Evolutionary conservation across 2,888 invertebrate genomes (phyloP).

Genomic region (Melinaea menophilus): DNA sequence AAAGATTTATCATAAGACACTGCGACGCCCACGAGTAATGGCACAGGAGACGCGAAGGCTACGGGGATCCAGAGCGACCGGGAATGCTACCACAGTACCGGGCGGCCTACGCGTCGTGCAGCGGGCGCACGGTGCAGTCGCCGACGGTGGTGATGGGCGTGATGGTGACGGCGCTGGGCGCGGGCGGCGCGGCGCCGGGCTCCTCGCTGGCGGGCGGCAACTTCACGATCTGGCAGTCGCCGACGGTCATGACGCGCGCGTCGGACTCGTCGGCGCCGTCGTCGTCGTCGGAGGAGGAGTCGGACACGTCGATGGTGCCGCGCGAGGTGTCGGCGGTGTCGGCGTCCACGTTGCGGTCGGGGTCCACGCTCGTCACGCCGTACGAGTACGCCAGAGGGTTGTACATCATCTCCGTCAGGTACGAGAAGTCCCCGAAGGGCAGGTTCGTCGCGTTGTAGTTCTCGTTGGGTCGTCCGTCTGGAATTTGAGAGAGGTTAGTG

Average conservation of each 20-base stretch:
- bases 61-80: constrained; percentile 15
- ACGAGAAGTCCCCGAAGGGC: constrained; percentile 76
- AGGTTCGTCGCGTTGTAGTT: constrained; percentile 76
- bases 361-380: constrained; percentile 57
- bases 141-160: constrained; percentile 71
- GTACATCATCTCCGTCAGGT: constrained; percentile 74
- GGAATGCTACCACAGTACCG: constrained; percentile 56
- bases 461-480: constrained; percentile 73
- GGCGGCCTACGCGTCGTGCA: constrained; percentile 62
- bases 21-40: constrained; percentile 18
- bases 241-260: constrained; percentile 73
- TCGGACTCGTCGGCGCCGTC: constrained; percentile 53
- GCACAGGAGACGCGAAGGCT: constrained; percentile 24
- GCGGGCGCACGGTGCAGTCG: constrained; percentile 71
- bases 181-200: constrained; percentile 45
- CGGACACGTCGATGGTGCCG: constrained; percentile 70
- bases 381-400: constrained; percentile 65
- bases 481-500: constrained; percentile 8
- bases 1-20: constrained; percentile 23
- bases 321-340: constrained; percentile 51
- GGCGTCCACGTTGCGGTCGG: constrained; percentile 55
- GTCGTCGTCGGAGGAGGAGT: constrained; percentile 64
- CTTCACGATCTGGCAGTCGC: constrained; percentile 74
- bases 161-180: constrained; percentile 65
- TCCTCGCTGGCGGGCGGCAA: constrained; percentile 55